Base-by-base conservation (phyloP, 2,888 invertebrate genomes). In the Antheraea assamensis region DNA sequence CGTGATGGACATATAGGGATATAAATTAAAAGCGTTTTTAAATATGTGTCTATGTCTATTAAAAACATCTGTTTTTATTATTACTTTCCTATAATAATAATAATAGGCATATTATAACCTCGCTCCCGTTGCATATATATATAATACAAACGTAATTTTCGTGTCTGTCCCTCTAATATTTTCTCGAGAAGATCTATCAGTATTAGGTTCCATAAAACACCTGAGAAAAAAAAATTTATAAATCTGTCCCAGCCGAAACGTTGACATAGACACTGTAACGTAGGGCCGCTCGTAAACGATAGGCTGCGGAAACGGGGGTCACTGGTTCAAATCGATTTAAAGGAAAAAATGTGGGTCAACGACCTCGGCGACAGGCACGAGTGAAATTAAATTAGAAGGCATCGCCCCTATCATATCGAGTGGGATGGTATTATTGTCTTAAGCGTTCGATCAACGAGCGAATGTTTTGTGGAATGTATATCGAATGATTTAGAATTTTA, bases 251-350 rank as follows among this genome's bases (percentile, higher is more conserved):
- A 55, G 72, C 70, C 55, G 24, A 72, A n/a, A 70, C 47, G 35
- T n/a, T 31, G 55, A 35, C 27, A 68, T 35, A 55, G 68, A 27
- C 35, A 68, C 73, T 31, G 42, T 61, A 49, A 42, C 71, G 71
- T 58, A 58, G 74, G 47, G 64, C 49, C 64, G 70, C 35, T 55
- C 35, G 72, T 70, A 71, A 72, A 52, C 72, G 81, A 78, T 76
- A 80, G 76, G 80, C 83, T 77, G 83, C 87, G 88, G 88, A 89
- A 86, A 84, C 82, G 75, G 79, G 80, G 88, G 87, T 88, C 88
- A 85, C 75, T 80, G 79, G 89, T 86, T 88, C 88, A 88, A 87
- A 84, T 84, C 83, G 80, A 80, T 80, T 80, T 79, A 79, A 77
- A 75, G 73, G 81, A 83, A 84, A 84, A 35, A 68, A 64, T 64